These are phyloP conservation scores for Rhabditoides inermis DNA, from an alignment of 2,888 invertebrate genomes.

Conservation along the genomic window DNA sequence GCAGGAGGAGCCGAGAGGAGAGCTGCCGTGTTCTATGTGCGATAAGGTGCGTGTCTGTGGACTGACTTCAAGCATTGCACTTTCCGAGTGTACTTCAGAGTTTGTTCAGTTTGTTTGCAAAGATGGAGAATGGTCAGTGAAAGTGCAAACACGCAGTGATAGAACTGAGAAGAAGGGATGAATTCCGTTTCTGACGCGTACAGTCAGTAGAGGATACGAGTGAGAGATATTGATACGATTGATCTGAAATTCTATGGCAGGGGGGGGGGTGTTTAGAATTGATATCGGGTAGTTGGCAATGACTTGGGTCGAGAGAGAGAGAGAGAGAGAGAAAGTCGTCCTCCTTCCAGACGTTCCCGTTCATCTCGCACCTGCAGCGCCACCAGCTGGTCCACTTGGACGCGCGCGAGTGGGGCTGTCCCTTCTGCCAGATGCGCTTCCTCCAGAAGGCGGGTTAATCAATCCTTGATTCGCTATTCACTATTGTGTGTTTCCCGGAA, in stretches of 20 bases:
- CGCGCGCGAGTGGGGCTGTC: conserved; percentile 20
- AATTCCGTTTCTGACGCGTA: no score
- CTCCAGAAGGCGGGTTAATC: conserved; percentile 30
- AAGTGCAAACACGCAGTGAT: no score
- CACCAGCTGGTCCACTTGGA: conserved; percentile 30
- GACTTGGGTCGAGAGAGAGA: no score
- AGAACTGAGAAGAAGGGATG: no score
- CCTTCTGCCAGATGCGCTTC: conserved; percentile 22
- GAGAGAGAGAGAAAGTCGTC: neutral
- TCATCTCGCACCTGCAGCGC: conserved; percentile 29
- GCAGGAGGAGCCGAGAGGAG: conserved; percentile 3
- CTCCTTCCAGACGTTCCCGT: conserved; percentile 20
- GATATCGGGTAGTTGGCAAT: no score
- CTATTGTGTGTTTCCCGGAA: no score
- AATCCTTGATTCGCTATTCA: no score
- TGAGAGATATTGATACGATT: no score
- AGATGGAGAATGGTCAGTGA: no score
- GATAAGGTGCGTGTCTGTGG: conserved; percentile 14
- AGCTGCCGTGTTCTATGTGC: conserved; percentile 25
- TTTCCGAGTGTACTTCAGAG: neutral
- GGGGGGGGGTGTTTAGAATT: no score
- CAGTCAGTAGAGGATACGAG: no score
- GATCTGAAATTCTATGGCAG: no score
- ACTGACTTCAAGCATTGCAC: neutral
- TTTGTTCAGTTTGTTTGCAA: neutral